Percentiles rank a stretch among this genome's conserved stretches.
phyloP scores from a whole-genome alignment of 2,113 vertebrate genomes.

The Podarcis cretensis region DNA sequence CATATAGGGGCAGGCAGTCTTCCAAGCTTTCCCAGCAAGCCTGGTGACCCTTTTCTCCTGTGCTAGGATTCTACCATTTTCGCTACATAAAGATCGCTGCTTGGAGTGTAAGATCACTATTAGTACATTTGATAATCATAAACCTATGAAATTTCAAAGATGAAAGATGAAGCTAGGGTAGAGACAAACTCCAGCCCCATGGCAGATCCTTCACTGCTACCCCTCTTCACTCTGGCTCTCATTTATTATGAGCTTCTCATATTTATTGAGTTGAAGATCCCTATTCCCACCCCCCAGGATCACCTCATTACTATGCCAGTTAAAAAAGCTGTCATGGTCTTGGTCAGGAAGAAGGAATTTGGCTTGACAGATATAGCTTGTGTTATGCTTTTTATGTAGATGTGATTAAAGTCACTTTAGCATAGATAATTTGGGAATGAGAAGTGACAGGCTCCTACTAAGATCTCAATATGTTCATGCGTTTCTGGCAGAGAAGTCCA shows the following conservation, averaged over 20 bases:
- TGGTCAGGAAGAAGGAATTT: conserved; percentile 32
- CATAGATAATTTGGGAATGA: conserved; percentile 16
- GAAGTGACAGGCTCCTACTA: neutral
- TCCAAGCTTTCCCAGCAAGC: no score
- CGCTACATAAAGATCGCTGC: no score
- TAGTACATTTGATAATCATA: no score
- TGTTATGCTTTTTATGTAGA: conserved; percentile 44
- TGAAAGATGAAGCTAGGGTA: no score
- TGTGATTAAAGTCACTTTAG: conserved; percentile 53
- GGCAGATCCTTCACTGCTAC: neutral
- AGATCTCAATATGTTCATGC: conserved; percentile 5
- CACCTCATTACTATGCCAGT: conserved; percentile 32
- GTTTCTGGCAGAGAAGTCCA: conserved; percentile 21
- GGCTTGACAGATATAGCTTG: conserved; percentile 20
- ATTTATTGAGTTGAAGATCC: neutral
- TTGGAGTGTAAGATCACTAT: no score
- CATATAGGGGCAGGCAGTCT: no score
- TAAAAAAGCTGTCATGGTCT: conserved; percentile 20
- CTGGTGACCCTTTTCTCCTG: no score
- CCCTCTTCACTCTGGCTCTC: neutral
- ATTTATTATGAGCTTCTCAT: neutral
- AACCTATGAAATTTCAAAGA: no score
- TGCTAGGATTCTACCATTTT: no score
- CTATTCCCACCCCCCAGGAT: conserved; percentile 19
- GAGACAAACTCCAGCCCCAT: no score